Conservation (phyloP, 2,797 vertebrate species). For the Brotogeris chrysoptera region DNA sequence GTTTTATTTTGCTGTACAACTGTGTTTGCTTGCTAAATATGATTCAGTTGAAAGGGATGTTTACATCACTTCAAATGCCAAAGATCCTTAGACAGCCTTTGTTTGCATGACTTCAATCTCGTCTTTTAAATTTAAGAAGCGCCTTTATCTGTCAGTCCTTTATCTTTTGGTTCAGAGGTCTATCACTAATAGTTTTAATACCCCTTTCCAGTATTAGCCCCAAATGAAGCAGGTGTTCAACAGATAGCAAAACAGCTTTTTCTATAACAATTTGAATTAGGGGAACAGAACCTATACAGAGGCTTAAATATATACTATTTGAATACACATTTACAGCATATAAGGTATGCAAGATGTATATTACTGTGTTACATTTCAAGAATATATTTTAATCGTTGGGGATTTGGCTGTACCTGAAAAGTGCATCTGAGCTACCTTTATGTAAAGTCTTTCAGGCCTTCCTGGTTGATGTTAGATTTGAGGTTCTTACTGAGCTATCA, state of each 20-base stretch:
- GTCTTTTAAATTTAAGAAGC: background rate
- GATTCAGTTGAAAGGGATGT: background rate
- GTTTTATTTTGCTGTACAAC: background rate
- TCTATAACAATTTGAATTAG: background rate
- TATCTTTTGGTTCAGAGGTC: background rate
- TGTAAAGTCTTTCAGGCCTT: background rate
- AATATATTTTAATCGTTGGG: background rate
- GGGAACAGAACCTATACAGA: background rate
- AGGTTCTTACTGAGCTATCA: background rate
- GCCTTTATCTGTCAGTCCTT: background rate
- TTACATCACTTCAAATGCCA: background rate
- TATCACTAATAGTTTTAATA: background rate
- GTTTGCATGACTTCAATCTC: background rate
- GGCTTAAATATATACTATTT: background rate
- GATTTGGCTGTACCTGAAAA: background rate
- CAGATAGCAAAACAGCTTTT: background rate
- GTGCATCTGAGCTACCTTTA: background rate
- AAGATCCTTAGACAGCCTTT: background rate
- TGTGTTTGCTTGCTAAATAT: background rate
- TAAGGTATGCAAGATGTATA: background rate
- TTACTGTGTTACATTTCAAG: background rate
- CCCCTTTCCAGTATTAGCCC: background rate
- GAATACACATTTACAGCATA: background rate
- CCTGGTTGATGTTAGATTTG: background rate
- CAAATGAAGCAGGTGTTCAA: background rate